Evolutionary conservation across 2,888 invertebrate species (phyloP), one percentile per base, ranked within the genome.

Genomic region (Cephus runcator): DNA sequence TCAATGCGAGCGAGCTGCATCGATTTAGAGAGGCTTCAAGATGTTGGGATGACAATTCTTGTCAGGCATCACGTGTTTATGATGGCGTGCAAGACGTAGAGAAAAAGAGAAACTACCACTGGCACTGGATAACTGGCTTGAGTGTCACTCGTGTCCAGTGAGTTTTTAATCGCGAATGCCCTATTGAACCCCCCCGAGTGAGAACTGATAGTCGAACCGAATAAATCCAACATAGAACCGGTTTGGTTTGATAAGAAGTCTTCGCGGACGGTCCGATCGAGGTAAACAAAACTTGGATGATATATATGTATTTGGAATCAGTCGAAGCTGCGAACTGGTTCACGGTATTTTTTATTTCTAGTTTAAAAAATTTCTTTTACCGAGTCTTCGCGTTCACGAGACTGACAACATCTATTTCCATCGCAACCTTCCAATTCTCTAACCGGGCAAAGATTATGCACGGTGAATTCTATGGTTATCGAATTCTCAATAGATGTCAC

Each of bases 161-260:
- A 80, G 80, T 78, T 77, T 80, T 82, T 86, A 87, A 89, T 87
- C 87, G 79, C 75, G 79, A 77, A 82, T 86, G 88, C 84, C 88
- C 87, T 89, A 77, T 88, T 89, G 88, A 89, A 88, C 89, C 87
- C 87, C 82, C 84, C 83, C 83, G 40, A 81, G 84, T 79, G 81
- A 83, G 80, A 84, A 81, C 79, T 80, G 90, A 90, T 90, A 90
- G 80, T 78, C 76, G 82, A 90, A 90, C 90, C 82, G 86, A 87
- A 83, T 86, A 81, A 86, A 88, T 89, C 90, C 87, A 85, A 86
- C 82, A 79, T 75, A 79, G 80, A 90, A 89, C 90, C 87, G 87
- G 90, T 89, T 90, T 82, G 69, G 75, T 34, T 6, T 75, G 88
- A 89, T 88, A 89, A 86, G 79, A 77, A 76, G 71, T 73, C 35